Evolutionary conservation across 2,888 invertebrate species (phyloP).

Genomic region (Quadroppia sp.): DNA sequence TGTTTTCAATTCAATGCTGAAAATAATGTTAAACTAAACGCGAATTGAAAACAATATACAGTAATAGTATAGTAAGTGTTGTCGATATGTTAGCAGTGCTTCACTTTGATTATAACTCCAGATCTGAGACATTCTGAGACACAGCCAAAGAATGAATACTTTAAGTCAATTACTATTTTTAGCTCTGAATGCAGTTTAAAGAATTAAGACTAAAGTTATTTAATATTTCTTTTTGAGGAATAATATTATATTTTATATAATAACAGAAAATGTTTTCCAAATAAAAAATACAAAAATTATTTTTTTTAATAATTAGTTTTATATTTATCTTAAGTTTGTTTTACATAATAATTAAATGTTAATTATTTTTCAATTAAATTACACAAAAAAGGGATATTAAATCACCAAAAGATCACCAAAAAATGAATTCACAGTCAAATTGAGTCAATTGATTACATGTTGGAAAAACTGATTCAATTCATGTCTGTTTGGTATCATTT

Average conservation of each 20-base stretch:
- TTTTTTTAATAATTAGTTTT: background rate
- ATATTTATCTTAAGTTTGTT: background rate
- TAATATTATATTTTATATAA: background rate
- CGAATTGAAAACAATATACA: no score
- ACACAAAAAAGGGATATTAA: slow-evolving; percentile 20
- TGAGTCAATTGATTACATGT: slow-evolving; percentile 9
- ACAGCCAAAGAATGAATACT: slow-evolving; percentile 3
- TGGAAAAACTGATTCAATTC: slow-evolving; percentile 25
- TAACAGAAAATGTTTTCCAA: background rate
- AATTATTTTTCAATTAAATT: background rate
- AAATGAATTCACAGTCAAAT: slow-evolving; percentile 31
- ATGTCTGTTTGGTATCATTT: background rate
- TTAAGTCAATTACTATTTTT: slow-evolving; percentile 28
- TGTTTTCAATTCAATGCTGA: background rate
- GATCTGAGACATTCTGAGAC: background rate
- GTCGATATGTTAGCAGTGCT: background rate
- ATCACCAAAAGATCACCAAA: slow-evolving; percentile 33
- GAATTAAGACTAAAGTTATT: background rate
- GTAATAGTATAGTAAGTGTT: background rate
- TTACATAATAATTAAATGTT: background rate
- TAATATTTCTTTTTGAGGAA: background rate
- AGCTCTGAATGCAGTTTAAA: background rate
- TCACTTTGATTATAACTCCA: background rate
- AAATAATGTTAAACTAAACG: slow-evolving; percentile 9
- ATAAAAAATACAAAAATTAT: background rate